phyloP scores from a whole-genome alignment of 2,113 vertebrate genomes.

The Argyrosomus japonicus region DNA sequence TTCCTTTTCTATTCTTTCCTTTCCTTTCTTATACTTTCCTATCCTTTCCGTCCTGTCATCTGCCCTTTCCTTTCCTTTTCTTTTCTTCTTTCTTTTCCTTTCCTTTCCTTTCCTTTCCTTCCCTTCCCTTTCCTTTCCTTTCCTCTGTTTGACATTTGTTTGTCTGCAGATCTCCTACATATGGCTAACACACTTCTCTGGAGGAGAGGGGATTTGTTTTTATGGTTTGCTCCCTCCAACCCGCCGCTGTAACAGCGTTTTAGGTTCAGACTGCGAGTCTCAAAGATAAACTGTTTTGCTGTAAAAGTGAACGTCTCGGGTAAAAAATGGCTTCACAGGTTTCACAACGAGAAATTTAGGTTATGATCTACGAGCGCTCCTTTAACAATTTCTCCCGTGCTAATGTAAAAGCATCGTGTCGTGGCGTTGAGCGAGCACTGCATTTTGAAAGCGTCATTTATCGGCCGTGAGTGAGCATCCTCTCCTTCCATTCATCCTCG shows the following conservation, averaged over 20 bases:
- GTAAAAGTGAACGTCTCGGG: constrained; percentile 30
- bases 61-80: background rate
- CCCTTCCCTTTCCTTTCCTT: background rate
- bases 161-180: constrained; percentile 23
- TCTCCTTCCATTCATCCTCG: constrained; percentile 23
- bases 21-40: background rate
- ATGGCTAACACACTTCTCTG: constrained; percentile 33
- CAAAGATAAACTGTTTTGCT: constrained; percentile 26
- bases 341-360: background rate
- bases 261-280: constrained; percentile 33
- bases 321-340: background rate
- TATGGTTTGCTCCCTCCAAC: constrained; percentile 32
- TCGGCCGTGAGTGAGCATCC: constrained; percentile 18
- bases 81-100: background rate
- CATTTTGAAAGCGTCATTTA: constrained; percentile 22
- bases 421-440: background rate
- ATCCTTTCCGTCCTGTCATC: background rate
- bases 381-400: background rate
- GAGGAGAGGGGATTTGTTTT: constrained; percentile 44
- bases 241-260: background rate
- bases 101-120: background rate
- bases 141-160: background rate
- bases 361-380: background rate
- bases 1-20: background rate
- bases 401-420: background rate